Percentiles rank a stretch among this genome's conserved stretches.
phyloP scores from a whole-genome alignment of 2,888 invertebrate genomes.

The Pollenia amentaria region DNA sequence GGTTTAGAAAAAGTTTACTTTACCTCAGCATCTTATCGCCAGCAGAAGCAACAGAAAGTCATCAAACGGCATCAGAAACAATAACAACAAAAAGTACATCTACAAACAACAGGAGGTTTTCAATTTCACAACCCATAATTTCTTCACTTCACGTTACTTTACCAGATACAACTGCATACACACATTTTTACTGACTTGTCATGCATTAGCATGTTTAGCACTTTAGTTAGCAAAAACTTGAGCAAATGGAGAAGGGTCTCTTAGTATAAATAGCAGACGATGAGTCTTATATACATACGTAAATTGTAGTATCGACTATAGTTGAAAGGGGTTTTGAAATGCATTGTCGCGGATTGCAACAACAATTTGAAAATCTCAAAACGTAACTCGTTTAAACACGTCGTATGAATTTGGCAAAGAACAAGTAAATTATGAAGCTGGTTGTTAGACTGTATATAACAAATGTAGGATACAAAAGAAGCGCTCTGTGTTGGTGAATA shows the following conservation, averaged over 20 bases:
- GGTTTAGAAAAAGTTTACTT: conserved; percentile 51
- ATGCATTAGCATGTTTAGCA: conserved; percentile 10
- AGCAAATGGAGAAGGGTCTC: neutral
- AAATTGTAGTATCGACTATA: no score
- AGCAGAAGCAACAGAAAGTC: conserved; percentile 23
- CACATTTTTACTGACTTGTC: neutral
- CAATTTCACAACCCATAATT: conserved; percentile 15
- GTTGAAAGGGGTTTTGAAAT: no score
- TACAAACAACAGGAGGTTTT: conserved; percentile 34
- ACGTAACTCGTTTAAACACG: no score
- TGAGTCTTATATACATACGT: no score
- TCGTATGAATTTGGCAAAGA: no score
- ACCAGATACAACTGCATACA: neutral
- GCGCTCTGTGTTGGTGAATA: no score
- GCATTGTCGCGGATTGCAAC: no score
- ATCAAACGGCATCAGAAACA: neutral
- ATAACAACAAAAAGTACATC: conserved; percentile 15
- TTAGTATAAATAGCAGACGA: no score
- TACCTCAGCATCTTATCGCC: conserved; percentile 51
- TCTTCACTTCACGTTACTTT: conserved; percentile 37
- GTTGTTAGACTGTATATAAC: no score
- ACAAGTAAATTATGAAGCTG: no score
- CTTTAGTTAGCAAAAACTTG: neutral
- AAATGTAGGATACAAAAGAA: no score
- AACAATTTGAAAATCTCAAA: no score